Conservation (phyloP, 2,113 vertebrate genomes). For the Arizona elegans region DNA sequence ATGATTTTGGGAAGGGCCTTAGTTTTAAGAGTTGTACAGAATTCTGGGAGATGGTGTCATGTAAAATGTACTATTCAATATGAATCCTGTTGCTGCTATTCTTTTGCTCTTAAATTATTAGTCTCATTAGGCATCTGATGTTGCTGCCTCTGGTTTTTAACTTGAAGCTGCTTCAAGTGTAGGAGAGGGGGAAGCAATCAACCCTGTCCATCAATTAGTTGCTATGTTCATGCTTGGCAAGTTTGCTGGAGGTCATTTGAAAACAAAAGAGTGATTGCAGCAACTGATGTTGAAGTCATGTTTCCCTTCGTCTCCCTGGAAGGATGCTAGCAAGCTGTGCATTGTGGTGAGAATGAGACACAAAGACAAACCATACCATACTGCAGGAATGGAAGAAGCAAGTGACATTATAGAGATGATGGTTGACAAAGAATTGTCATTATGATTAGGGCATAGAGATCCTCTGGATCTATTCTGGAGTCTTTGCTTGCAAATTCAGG, state of each 20-base stretch:
- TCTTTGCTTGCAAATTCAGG: neutral
- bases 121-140: slow-evolving; percentile 18
- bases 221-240: slow-evolving; percentile 44
- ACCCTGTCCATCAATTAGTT: slow-evolving; percentile 46
- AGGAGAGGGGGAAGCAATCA: slow-evolving; percentile 16
- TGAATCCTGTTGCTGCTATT: neutral
- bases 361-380: neutral
- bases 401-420: neutral
- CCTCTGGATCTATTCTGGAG: neutral
- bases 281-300: slow-evolving; percentile 2
- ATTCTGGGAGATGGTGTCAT: neutral
- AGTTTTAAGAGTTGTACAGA: neutral
- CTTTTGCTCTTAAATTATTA: neutral
- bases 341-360: neutral
- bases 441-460: neutral
- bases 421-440: neutral
- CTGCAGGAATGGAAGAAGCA: neutral
- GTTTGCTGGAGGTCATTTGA: slow-evolving; percentile 37
- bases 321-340: neutral
- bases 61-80: neutral
- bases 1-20: neutral
- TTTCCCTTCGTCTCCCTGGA: neutral
- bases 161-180: slow-evolving; percentile 13
- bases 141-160: slow-evolving; percentile 22
- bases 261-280: neutral